Evolutionary conservation across 1,140 invertebrate species (phyloP).

Genomic region (Phymastichus coffea): DNA sequence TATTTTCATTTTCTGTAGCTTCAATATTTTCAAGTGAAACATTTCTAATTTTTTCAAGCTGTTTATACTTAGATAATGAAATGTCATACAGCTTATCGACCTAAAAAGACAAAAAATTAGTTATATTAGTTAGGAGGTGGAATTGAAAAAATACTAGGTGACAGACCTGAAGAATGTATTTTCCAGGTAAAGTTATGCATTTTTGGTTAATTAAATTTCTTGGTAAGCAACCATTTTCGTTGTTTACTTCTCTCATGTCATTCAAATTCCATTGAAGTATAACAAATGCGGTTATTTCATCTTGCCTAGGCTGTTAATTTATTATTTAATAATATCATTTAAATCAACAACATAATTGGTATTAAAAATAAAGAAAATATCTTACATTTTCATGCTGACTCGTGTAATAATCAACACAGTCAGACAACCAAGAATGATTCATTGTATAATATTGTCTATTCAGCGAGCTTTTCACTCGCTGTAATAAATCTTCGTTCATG

Average conservation of each 20-base stretch:
- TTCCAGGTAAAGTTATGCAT: conserved; percentile 54
- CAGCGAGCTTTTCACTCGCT: conserved; percentile 31
- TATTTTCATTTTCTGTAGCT: conserved; percentile 54
- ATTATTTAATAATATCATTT: background rate
- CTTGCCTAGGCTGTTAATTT: conserved; percentile 17
- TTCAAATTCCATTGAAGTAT: conserved; percentile 63
- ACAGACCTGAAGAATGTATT: conserved; percentile 63
- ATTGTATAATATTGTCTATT: conserved; percentile 35
- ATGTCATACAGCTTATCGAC: conserved; percentile 61
- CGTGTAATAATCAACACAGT: conserved; percentile 44
- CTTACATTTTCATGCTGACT: conserved; percentile 21
- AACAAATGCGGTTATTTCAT: conserved; percentile 46
- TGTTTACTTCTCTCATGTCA: conserved; percentile 62
- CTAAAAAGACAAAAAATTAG: conserved; percentile 42
- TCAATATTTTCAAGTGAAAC: conserved; percentile 57
- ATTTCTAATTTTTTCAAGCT: conserved; percentile 65
- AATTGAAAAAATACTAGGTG: background rate
- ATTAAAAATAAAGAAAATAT: background rate
- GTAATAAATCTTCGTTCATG: conserved; percentile 33
- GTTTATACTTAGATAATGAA: conserved; percentile 63
- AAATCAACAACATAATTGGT: background rate
- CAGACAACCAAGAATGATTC: conserved; percentile 43
- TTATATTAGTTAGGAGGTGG: background rate
- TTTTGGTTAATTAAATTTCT: conserved; percentile 49
- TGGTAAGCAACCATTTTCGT: conserved; percentile 60